Evolutionary conservation across 92 coral and sea anemone species (phyloP).

Genomic region (Galaxea fascicularis): DNA sequence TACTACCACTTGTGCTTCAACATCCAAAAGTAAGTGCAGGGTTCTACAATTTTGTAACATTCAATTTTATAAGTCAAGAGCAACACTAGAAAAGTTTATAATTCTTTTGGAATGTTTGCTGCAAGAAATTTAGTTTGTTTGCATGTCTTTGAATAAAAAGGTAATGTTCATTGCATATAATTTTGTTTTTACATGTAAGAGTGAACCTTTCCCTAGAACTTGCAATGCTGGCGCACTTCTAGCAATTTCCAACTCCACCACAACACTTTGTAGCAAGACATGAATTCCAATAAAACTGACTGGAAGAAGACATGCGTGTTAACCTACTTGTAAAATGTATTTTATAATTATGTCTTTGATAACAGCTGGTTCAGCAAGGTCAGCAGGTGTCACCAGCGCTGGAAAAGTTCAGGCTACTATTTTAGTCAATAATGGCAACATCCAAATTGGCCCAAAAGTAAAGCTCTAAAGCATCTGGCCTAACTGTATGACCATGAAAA

Average conservation of each 20-base stretch:
- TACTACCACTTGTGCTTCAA: conserved; percentile 12
- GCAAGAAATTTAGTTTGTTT: conserved; percentile 3
- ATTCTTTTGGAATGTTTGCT: not conserved
- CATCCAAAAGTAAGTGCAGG: conserved; percentile 15
- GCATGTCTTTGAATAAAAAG: not conserved
- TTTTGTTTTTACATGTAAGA: not conserved
- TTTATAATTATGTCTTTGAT: not conserved
- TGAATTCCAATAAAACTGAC: not conserved
- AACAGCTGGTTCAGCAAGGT: conserved; percentile 11
- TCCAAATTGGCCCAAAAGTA: conserved; percentile 48
- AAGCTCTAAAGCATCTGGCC: not conserved
- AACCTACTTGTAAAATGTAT: not conserved
- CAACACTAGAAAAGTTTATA: not conserved
- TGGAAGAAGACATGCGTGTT: not conserved
- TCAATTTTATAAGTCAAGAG: not conserved
- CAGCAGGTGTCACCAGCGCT: not conserved
- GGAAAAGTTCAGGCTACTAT: conserved; percentile 40
- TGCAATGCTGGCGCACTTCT: conserved; percentile 3
- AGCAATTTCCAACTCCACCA: conserved; percentile 4
- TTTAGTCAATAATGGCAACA: conserved; percentile 29
- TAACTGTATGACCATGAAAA: not conserved
- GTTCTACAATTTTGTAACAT: conserved; percentile 6
- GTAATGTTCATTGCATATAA: not conserved
- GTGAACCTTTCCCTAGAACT: not conserved
- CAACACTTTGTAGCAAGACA: conserved; percentile 1